Conservation (phyloP, 1,140 invertebrate genomes). For the Chelonus insularis region DNA sequence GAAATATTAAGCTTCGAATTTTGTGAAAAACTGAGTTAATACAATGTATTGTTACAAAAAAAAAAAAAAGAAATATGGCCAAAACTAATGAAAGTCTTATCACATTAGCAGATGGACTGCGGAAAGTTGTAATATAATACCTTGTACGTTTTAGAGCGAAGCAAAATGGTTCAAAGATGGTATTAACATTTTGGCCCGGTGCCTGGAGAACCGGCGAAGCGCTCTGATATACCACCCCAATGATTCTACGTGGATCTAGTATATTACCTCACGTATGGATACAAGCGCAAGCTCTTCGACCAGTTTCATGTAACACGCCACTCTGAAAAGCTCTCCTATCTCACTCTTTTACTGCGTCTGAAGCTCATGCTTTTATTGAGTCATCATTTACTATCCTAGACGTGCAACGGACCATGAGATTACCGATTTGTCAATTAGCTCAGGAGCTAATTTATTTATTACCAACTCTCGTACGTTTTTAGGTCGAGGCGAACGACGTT, state of each 20-base stretch:
- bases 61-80: too few relatives aligned
- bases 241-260: slow-evolving; percentile 9
- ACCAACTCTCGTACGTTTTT: not conserved
- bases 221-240: slow-evolving; percentile 2
- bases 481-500: not conserved
- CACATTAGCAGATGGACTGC: too few relatives aligned
- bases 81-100: too few relatives aligned
- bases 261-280: slow-evolving; percentile 9
- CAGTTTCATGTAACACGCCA: not conserved
- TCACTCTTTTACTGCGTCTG: not conserved
- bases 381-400: slow-evolving; percentile 34
- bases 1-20: too few relatives aligned
- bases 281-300: not conserved
- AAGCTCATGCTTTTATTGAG: slow-evolving; percentile 31
- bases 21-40: too few relatives aligned
- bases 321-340: slow-evolving; percentile 4
- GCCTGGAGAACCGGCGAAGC: not conserved
- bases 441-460: slow-evolving; percentile 38
- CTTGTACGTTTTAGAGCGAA: too few relatives aligned
- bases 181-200: slow-evolving; percentile 9
- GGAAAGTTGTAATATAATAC: too few relatives aligned
- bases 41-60: too few relatives aligned
- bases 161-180: not conserved
- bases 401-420: slow-evolving; percentile 31
- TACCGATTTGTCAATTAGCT: slow-evolving; percentile 41